phyloP scores from a whole-genome alignment of 2,888 invertebrate species.

The Andrena flavipes region DNA sequence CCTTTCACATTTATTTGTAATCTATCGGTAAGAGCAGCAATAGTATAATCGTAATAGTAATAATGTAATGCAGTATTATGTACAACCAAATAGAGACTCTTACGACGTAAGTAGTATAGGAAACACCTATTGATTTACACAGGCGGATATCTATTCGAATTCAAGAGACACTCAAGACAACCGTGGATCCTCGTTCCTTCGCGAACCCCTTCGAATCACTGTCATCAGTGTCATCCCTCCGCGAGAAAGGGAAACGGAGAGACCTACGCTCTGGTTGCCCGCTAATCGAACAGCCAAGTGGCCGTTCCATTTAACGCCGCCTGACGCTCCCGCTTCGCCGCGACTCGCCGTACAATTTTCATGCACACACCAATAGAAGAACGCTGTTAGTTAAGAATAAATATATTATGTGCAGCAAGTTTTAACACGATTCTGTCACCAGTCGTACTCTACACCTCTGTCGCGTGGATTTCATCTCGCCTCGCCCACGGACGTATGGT shows the following conservation, averaged over 20 bases:
- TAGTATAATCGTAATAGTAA: constrained; percentile 56
- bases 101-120: constrained; percentile 63
- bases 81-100: constrained; percentile 67
- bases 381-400: constrained; percentile 45
- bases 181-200: constrained; percentile 23
- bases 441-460: constrained; percentile 25
- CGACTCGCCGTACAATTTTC: constrained; percentile 4
- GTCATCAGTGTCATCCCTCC: background rate
- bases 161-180: constrained; percentile 36
- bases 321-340: background rate
- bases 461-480: background rate
- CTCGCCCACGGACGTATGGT: constrained; percentile 15
- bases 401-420: constrained; percentile 60
- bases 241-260: background rate
- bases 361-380: constrained; percentile 33
- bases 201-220: constrained; percentile 14
- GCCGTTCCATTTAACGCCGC: background rate
- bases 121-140: constrained; percentile 72
- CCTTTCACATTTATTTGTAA: constrained; percentile 69
- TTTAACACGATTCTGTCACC: constrained; percentile 47
- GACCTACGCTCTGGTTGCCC: background rate
- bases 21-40: constrained; percentile 63
- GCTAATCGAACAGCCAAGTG: background rate
- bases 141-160: constrained; percentile 47
- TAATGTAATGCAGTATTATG: constrained; percentile 63